A percentile compares a stretch with the other conserved stretches of the same genome.
Evolutionary conservation across 2,113 vertebrate genomes (phyloP).

Genomic region (Dipodomys merriami): DNA sequence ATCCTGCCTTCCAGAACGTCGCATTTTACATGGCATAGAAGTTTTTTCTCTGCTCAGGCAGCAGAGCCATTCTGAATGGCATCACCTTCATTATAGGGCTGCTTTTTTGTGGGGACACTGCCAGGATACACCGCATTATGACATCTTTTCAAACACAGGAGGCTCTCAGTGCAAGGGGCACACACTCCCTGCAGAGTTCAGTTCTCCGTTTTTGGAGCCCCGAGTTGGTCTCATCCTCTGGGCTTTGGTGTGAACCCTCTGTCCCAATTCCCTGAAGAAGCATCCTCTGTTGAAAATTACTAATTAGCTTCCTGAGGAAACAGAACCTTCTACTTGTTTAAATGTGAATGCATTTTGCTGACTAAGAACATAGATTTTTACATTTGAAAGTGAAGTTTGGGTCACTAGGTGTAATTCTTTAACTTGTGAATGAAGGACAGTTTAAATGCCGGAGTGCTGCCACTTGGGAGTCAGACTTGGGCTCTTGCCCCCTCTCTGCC

Average conservation of each 20-base stretch:
- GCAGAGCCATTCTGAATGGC: not conserved
- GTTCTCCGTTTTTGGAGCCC: not conserved
- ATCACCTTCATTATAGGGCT: no score
- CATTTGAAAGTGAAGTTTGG: not conserved
- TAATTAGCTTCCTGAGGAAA: not conserved
- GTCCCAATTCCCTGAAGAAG: not conserved
- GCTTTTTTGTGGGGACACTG: not conserved
- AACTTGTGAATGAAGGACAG: not conserved
- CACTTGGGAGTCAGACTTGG: constrained; percentile 60
- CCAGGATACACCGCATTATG: no score
- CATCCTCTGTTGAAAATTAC: not conserved
- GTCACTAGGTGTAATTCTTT: not conserved
- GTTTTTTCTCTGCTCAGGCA: not conserved
- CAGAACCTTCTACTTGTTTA: not conserved
- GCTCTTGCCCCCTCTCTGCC: not conserved
- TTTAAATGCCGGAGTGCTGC: constrained; percentile 66
- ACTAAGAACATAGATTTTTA: not conserved
- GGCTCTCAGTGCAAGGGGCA: not conserved
- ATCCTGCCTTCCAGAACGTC: not conserved
- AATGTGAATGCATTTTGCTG: not conserved
- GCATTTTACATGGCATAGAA: not conserved
- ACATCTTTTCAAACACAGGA: not conserved
- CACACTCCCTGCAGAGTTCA: not conserved
- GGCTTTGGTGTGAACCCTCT: not conserved
- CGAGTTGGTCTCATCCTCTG: no score